Evolutionary conservation across 2,888 invertebrate genomes (phyloP).

Genomic region (Eupithecia exiguata): DNA sequence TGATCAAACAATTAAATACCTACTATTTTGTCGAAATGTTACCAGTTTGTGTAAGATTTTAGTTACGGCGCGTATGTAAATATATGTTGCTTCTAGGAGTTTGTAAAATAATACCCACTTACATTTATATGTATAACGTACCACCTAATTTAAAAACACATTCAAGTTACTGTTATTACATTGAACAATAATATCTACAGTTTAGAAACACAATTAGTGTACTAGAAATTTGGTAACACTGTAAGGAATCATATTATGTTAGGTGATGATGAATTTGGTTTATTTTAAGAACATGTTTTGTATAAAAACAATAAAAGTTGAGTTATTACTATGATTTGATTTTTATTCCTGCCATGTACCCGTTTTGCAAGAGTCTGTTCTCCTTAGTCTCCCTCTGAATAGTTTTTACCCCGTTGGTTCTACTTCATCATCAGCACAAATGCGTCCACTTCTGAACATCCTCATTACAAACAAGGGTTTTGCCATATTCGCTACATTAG

Average conservation of each 20-base stretch:
- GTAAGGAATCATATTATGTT: conserved; percentile 42
- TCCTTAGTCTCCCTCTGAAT: no score
- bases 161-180: conserved; percentile 16
- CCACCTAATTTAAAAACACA: conserved; percentile 13
- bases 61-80: conserved; percentile 39
- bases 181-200: conserved; percentile 32
- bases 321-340: conserved; percentile 61
- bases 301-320: conserved; percentile 63
- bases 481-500: no score
- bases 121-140: conserved; percentile 23
- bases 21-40: conserved; percentile 39
- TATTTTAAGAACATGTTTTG: conserved; percentile 65
- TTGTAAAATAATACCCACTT: conserved; percentile 27
- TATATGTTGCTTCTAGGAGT: conserved; percentile 30
- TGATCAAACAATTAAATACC: conserved; percentile 30
- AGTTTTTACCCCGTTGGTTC: background rate
- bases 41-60: conserved; percentile 45
- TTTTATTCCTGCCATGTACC: conserved; percentile 50
- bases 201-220: conserved; percentile 1
- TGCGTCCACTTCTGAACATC: no score
- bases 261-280: conserved; percentile 61
- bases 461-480: no score
- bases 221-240: conserved; percentile 44
- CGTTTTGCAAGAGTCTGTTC: background rate
- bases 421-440: no score